Conservation (phyloP, 2,888 invertebrate species). For the Fabriciana adippe region DNA sequence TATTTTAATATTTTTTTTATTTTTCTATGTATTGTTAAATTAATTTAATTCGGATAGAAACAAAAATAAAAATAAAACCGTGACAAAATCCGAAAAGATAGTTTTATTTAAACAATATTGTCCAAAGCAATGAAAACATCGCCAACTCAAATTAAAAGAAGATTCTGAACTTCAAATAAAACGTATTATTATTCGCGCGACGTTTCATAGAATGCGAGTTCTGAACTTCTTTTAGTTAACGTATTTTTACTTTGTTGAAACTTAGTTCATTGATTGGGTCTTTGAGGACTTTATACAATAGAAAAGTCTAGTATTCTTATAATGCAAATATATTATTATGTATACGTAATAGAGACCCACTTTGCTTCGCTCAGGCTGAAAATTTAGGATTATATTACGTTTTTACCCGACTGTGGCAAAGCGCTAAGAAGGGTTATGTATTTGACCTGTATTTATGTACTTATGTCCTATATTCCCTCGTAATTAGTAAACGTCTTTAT, state of each 20-base stretch:
- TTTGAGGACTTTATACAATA: constrained; percentile 17
- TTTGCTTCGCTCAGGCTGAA: no score
- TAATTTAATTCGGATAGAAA: no score
- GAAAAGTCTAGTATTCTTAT: neutral
- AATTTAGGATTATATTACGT: no score
- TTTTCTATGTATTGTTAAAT: no score
- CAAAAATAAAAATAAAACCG: no score
- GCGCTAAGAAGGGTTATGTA: no score
- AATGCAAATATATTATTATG: neutral
- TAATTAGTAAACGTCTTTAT: no score
- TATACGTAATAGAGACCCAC: no score
- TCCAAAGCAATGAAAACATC: neutral
- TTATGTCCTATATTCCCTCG: no score
- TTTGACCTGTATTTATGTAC: no score
- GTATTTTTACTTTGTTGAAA: constrained; percentile 8
- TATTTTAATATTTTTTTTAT: no score
- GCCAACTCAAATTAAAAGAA: neutral
- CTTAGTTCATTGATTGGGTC: constrained; percentile 13
- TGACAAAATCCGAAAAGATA: neutral
- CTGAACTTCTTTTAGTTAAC: constrained; percentile 6
- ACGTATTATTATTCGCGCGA: constrained; percentile 19
- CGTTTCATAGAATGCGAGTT: constrained; percentile 26
- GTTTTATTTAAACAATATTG: neutral
- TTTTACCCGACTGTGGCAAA: no score
- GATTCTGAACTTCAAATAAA: constrained; percentile 5